Evolutionary conservation across 2,113 vertebrate species (phyloP).

Genomic region (Xyrauchen texanus): DNA sequence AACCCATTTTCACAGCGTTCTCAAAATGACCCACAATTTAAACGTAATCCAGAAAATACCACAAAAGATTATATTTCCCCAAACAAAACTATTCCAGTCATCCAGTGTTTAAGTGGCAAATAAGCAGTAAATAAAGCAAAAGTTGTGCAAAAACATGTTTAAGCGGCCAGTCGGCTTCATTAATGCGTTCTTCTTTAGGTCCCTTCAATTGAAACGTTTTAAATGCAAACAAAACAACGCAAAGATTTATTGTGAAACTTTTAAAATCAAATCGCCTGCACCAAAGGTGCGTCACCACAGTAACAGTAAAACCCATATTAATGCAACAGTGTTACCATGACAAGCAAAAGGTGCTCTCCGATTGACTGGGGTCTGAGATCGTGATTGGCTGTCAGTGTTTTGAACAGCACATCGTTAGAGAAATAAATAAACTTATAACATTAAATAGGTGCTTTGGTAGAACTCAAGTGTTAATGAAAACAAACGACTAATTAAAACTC

Average conservation of each 20-base stretch:
- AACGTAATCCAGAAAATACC: not conserved
- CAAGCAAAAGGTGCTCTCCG: no score
- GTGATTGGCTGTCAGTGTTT: no score
- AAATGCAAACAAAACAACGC: not conserved
- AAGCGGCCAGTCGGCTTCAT: not conserved
- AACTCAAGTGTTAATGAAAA: no score
- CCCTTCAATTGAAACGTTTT: not conserved
- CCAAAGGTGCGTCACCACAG: no score
- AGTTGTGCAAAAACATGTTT: conserved; percentile 1
- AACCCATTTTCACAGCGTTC: not conserved
- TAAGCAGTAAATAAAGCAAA: not conserved
- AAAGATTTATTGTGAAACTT: not conserved
- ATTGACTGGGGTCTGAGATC: no score
- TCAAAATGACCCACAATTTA: not conserved
- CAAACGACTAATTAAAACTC: no score
- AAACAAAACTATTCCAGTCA: not conserved
- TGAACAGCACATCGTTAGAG: no score
- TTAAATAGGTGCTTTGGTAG: no score
- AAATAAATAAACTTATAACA: no score
- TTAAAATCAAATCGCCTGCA: not conserved
- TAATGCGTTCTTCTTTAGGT: not conserved
- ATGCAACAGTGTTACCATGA: no score
- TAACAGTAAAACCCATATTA: no score
- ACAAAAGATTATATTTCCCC: not conserved
- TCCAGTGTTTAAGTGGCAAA: conserved; percentile 2